These are phyloP conservation scores for Hemitrygon akajei DNA, from an alignment of 2,797 vertebrate species.

Conservation along the genomic window DNA sequence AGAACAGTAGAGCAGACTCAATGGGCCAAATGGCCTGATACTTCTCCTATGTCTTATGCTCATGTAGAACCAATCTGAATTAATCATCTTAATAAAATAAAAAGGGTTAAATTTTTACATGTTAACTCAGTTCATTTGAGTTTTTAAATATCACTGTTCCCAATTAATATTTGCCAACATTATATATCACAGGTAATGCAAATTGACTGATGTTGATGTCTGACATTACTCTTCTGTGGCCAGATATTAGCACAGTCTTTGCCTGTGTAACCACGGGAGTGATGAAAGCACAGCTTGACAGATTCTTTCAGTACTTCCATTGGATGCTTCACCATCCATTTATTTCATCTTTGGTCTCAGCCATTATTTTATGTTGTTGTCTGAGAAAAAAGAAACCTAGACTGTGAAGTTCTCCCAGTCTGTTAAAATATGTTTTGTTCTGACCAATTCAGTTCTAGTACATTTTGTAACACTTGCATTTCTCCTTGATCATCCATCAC, in stretches of 20 bases:
- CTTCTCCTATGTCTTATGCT: no score
- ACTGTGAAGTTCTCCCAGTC: background rate
- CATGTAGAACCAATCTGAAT: background rate
- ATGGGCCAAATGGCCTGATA: no score
- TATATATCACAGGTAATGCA: background rate
- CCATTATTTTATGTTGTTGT: slow-evolving; percentile 2
- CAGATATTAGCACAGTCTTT: background rate
- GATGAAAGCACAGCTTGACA: background rate
- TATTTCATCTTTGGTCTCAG: slow-evolving; percentile 5
- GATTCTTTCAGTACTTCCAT: background rate
- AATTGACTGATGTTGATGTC: background rate
- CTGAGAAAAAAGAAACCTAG: background rate
- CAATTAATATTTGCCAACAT: background rate
- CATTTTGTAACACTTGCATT: background rate
- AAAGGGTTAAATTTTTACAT: background rate
- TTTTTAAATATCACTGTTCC: background rate
- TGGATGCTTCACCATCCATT: background rate
- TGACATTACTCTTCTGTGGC: background rate
- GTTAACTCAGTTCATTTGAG: background rate
- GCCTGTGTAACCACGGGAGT: background rate
- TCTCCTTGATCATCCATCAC: background rate
- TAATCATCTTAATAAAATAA: background rate
- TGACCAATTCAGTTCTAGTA: background rate
- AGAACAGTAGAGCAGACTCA: no score
- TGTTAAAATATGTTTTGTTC: background rate